Evolutionary conservation across 2,113 vertebrate species (phyloP), one percentile per base, ranked within the genome.

Genomic region (Percopsis transmontana): DNA sequence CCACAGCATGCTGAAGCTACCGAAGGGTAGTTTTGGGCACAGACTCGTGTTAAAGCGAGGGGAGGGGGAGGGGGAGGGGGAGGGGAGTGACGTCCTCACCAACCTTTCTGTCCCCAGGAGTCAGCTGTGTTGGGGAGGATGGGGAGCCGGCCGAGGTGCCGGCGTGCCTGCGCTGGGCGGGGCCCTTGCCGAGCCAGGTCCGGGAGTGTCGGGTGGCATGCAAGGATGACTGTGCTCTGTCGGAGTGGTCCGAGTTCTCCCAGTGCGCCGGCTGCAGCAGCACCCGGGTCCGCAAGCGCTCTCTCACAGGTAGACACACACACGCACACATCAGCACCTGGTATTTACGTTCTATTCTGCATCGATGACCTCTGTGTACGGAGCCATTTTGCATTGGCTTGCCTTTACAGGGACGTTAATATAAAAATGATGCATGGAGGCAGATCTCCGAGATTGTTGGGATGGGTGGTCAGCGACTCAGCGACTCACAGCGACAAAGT

Each of bases 151-250:
- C 88, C 1, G 88, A 91, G 19, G 71, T 95, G 27, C 82, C 79
- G 0, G 91, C 93, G 47, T 99, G 97, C 77, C 54, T 96, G 78
- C 89, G 15, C 13, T 94, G 92, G 94, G 93, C 92, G 44, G 93
- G 90, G 23, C 76, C 91, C 0, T 79, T 94, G 89, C 96, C 96
- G 0, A 21, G 84, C 10, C 90, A 92, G 12, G 90, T 94, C 8
- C 93, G 95, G 74, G 89, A 90, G 44, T 99, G 97, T 64, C 70
- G 73, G 0, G 2, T 95, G 19, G 88, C 94, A 5, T 99, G 97
- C 83, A 94, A 87, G 70, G 95, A 99, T 0, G 97, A 99, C 87
- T 99, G 97, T 83, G 90, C 90, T 0, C 94, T 99, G 2, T 96
- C 94, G 6, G 56, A 92, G 21, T 99, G 97, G 97, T 97, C 96